Evolutionary conservation across 2,113 vertebrate genomes (phyloP), one percentile per base, ranked within the genome.

Genomic region (Sebastes fasciatus): DNA sequence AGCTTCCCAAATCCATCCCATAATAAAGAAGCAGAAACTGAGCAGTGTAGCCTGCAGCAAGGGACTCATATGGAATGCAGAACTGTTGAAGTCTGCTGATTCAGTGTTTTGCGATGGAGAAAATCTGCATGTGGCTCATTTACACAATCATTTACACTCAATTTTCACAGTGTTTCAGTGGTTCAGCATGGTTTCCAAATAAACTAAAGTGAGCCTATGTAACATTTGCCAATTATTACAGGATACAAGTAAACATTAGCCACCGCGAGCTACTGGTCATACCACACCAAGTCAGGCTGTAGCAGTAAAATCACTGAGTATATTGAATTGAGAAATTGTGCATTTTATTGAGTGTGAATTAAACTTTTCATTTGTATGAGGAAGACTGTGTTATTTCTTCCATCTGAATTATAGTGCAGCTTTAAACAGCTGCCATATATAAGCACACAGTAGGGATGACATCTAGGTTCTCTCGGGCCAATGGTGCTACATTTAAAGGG

Each of bases 101-200:
- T 90, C 77, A 72, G 26, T 57, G 13, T 60, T 74, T 75, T 62
- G 42, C 14, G 11, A 17, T 10, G 23, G 40, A 54, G 57, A 66
- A 74, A 78, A 86, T 76, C 51, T 84, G 9, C 19, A 55, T 0
- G 6, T 83, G 67, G 79, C 34, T 80, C 69, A 80, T 73, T 68
- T 62, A 72, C 48, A 46, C 45, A n/a, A 19, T 80, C 69, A 80
- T 73, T 68, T 62, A 72, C 48, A 46, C 45, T 17, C 34, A 19
- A 80, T 73, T 68, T 62, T 69, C 48, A 46, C 45, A n/a, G 16
- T 71, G 34, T 49, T 68, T 74, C 62, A 65, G 26, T 65, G 1
- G 16, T 14, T 17, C 34, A 71, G 73, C 12, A 43, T 3, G 4
- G 21, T 55, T 34, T 65, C 48, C 42, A 58, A 55, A 51, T 61